phyloP scores from a whole-genome alignment of 2,113 vertebrate species.

The Mustelus asterias region DNA sequence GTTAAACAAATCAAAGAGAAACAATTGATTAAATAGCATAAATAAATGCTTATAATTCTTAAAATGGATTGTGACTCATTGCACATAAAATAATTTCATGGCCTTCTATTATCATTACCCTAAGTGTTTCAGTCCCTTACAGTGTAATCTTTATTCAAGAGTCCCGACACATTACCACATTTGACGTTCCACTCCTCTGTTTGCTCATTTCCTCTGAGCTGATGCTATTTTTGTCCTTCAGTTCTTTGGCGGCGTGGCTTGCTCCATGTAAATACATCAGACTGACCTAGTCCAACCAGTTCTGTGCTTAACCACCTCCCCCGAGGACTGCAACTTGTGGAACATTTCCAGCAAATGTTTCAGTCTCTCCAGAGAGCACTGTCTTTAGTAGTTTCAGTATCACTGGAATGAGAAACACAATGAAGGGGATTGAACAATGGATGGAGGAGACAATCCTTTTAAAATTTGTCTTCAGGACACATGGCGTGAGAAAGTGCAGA shows the following conservation, averaged over 20 bases:
- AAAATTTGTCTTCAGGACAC: neutral
- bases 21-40: conserved; percentile 8
- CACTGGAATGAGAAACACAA: neutral
- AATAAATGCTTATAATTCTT: neutral
- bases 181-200: conserved; percentile 6
- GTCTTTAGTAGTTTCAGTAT: neutral
- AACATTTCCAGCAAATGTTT: neutral
- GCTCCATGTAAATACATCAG: neutral
- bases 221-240: conserved; percentile 10
- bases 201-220: neutral
- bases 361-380: neutral
- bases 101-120: neutral
- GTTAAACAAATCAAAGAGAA: neutral
- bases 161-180: neutral
- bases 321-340: neutral
- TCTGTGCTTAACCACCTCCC: neutral
- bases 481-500: neutral
- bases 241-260: conserved; percentile 1
- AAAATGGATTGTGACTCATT: neutral
- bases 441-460: neutral
- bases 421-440: neutral
- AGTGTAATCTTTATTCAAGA: neutral
- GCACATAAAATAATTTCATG: neutral
- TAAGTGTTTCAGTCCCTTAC: neutral
- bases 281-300: conserved; percentile 11